Conservation (phyloP, 2,797 vertebrate genomes). For the Apogon talboti region DNA sequence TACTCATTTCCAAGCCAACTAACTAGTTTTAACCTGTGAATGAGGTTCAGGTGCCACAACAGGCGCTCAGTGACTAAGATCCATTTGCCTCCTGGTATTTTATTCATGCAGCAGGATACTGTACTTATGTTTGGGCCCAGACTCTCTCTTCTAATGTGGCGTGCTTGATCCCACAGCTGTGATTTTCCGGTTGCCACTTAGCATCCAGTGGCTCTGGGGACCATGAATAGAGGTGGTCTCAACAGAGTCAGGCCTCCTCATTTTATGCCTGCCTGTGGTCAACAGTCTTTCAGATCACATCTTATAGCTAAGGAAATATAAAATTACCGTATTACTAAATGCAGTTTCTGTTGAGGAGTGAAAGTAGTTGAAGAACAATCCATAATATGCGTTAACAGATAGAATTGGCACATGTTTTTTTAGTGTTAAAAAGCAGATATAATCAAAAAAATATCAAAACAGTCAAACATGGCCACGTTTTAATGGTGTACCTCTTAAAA, state of each 20-base stretch:
- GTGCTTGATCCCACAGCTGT: constrained; percentile 78
- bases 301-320: not conserved
- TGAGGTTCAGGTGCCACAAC: constrained; percentile 7
- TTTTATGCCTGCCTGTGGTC: constrained; percentile 62
- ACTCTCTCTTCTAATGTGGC: constrained; percentile 65
- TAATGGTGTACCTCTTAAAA: not conserved
- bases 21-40: constrained; percentile 18
- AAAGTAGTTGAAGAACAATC: no score
- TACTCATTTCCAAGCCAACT: not conserved
- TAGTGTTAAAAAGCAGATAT: no score
- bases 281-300: constrained; percentile 54
- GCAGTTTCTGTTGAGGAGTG: no score
- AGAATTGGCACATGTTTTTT: no score
- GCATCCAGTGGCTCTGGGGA: constrained; percentile 58
- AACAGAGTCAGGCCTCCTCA: constrained; percentile 67
- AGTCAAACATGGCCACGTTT: no score
- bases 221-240: constrained; percentile 81
- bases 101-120: constrained; percentile 38
- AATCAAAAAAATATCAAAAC: no score
- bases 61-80: constrained; percentile 32
- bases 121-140: constrained; percentile 42
- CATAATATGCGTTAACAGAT: no score
- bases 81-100: constrained; percentile 38
- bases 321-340: not conserved
- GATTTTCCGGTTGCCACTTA: constrained; percentile 85